Evolutionary conservation across 23 tunicate genomes (phyloP).

Genomic region (Botrylloides violaceus): DNA sequence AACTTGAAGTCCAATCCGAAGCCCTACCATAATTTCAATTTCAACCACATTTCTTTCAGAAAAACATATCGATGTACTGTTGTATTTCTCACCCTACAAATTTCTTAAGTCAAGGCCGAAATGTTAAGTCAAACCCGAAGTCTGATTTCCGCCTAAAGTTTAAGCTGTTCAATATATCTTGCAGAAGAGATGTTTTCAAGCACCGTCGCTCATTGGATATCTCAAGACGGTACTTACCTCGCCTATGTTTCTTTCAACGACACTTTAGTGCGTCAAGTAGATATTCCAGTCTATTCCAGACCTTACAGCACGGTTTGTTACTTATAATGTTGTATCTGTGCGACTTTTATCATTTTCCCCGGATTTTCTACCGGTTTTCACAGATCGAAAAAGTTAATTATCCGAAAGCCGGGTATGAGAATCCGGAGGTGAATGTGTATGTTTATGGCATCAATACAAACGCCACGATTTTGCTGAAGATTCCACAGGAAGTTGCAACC

Average conservation of each 20-base stretch:
- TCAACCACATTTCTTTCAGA: no score
- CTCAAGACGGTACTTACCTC: conserved; percentile 6
- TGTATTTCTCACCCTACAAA: no score
- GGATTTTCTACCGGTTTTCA: neutral
- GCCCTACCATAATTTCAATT: no score
- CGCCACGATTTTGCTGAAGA: neutral
- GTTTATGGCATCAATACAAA: neutral
- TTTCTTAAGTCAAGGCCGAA: no score
- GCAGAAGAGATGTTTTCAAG: conserved; percentile 5
- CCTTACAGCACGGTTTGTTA: conserved; percentile 9
- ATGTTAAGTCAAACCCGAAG: no score
- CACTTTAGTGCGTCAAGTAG: conserved; percentile 8
- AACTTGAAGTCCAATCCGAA: no score
- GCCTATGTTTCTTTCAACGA: conserved; percentile 20
- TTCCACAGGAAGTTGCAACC: neutral
- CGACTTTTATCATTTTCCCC: no score
- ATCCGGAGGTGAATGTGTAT: neutral
- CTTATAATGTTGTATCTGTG: neutral
- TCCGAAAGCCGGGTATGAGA: conserved; percentile 18
- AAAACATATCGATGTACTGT: no score
- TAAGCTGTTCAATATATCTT: no score
- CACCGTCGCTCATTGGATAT: conserved; percentile 16
- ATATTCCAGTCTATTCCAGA: neutral
- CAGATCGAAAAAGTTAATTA: conserved; percentile 12
- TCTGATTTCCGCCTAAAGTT: no score